Evolutionary conservation across 2,113 vertebrate genomes (phyloP), one percentile per base, ranked within the genome.

Genomic region (Campylorhamphus procurvoides): DNA sequence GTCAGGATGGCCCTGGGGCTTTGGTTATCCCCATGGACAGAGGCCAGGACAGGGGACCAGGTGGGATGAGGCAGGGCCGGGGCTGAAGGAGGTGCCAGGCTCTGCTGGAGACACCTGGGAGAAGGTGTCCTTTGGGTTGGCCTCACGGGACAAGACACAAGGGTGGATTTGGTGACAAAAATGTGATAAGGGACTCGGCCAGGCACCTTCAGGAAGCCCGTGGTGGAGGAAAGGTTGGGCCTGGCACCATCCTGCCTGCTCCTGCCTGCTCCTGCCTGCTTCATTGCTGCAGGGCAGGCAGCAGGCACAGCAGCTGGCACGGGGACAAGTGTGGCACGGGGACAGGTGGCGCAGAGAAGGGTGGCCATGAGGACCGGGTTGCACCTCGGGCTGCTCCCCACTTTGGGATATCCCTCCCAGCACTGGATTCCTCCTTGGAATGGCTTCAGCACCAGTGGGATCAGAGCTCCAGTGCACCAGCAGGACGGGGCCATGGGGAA

Each of bases 251-350:
- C 33, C 73, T 83, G 52, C 69, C 52, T 7, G 25, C 28, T 39
- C 56, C 44, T 58, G 39, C 47, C 67, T 39, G 37, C 50, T 66
- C 56, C 56, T 58, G 33, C 29, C n/a, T 14, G 7, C 50, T 66
- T 50, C 4, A 0, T 19, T 80, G 53, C 52, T 28, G 31, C 0
- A 0, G n/a, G n/a, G n/a, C n/a, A n/a, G n/a, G n/a, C n/a, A n/a
- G n/a, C n/a, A n/a, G 66, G 49, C 0, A 0, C 35, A 16, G 58
- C 10, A 31, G 6, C 44, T 58, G 58, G 37, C 63, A 28, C 6
- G 0, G 0, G n/a, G 60, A 10, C 0, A 14, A 19, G 12, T 3
- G n/a, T 29, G 47, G 31, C 20, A 3, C 0, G 1, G 15, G n/a
- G n/a, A n/a, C n/a, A n/a, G n/a, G n/a, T n/a, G n/a, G n/a, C n/a